Base-by-base conservation (phyloP, 2,797 vertebrate species). In the Sebastes oblongus region DNA sequence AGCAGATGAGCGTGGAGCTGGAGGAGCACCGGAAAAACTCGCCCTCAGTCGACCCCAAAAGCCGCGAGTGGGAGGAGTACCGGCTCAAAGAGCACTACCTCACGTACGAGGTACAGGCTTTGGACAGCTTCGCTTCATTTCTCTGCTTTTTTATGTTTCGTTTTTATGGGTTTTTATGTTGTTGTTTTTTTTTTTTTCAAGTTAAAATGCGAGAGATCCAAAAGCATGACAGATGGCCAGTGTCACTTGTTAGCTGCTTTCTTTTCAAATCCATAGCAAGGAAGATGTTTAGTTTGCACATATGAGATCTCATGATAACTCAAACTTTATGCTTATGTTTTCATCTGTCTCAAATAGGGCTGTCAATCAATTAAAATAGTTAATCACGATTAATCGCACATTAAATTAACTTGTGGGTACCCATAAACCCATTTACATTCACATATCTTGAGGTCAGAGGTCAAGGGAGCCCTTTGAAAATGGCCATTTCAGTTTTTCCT, bases 51-150 rank as follows among this genome's bases (percentile, higher is more conserved):
- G 96, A 96, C 81, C 93, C 96, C 83, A 98, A 98, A 89, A 98
- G 97, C 91, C 97, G 97, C 85, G 98, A 98, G 90, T 96, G 96
- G 24, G 98, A 99, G 93, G 98, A 99, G 91, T 96, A 96, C 94
- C 95, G 97, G 77, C 95, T 99, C 86, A 99, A 99, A 96, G 98
- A 98, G 93, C 97, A 99, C 94, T 99, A 99, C 94, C 97, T 99
- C 92, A 97, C 94, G 11, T 99, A 99, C 14, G 98, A 99, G 97
- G 98, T 99, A 84, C 27, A 16, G 52, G 2, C 56, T 68, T 10
- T 24, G 4, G 27, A 50, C 13, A 59, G 12, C 16, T 22, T 34
- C 24, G 29, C 16, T 32, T 75, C 29, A 32, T 69, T 80, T 61
- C 22, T 30, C 59, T 58, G 46, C 3, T 67, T 67, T 60, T 64